Conservation (phyloP, 2,888 invertebrate species). For the Adineta ricciae region DNA sequence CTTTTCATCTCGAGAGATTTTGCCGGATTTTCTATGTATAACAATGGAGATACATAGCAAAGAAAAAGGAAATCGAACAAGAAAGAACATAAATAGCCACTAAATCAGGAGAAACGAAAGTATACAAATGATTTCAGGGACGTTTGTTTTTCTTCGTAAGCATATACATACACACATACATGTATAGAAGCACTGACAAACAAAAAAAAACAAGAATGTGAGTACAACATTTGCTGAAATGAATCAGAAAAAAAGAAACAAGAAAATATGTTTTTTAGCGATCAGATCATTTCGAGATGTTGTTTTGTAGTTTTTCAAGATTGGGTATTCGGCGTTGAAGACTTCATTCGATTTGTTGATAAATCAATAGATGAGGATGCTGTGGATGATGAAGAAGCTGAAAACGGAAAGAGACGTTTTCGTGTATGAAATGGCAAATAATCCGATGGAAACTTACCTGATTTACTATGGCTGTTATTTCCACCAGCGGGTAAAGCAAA, state of each 20-base stretch:
- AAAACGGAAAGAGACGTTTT: background rate
- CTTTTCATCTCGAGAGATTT: background rate
- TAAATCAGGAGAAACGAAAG: background rate
- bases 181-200: background rate
- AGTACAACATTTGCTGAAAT: background rate
- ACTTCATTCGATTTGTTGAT: background rate
- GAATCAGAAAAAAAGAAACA: background rate
- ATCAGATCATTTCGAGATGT: background rate
- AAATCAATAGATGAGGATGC: background rate
- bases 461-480: background rate
- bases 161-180: conserved; percentile 1
- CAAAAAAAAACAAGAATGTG: background rate
- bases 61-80: no score
- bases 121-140: background rate
- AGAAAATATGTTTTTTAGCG: background rate
- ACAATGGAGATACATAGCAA: background rate
- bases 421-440: background rate
- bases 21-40: background rate
- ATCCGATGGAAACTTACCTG: background rate
- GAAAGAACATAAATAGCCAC: background rate
- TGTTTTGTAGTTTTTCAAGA: background rate
- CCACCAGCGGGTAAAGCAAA: background rate
- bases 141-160: background rate
- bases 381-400: background rate
- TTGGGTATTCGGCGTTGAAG: background rate